phyloP scores from a whole-genome alignment of 1,140 invertebrate genomes.

The Homarus americanus region DNA sequence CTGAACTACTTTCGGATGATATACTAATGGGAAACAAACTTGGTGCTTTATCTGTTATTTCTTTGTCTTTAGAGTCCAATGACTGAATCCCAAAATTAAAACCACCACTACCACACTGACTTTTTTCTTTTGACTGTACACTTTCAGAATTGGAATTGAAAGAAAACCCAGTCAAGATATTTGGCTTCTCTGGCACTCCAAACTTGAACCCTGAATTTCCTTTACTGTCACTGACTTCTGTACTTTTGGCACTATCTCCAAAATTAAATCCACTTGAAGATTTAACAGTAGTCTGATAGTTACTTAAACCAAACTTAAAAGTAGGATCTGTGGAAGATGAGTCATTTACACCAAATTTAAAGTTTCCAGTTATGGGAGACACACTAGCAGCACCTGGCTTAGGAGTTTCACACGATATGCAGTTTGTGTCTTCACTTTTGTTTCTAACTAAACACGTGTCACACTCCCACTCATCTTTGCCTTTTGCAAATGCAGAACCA shows the following conservation, averaged over 20 bases:
- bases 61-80: slow-evolving; percentile 21
- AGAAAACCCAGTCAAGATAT: slow-evolving; percentile 41
- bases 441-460: slow-evolving; percentile 83
- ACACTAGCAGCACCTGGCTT: slow-evolving; percentile 78
- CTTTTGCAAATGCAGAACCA: slow-evolving; percentile 79
- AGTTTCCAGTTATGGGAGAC: slow-evolving; percentile 70
- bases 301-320: slow-evolving; percentile 69
- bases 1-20: slow-evolving; percentile 14
- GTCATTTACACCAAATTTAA: slow-evolving; percentile 69
- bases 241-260: slow-evolving; percentile 68
- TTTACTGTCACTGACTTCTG: slow-evolving; percentile 40
- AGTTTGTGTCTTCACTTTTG: slow-evolving; percentile 79
- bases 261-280: slow-evolving; percentile 57
- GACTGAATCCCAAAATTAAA: slow-evolving; percentile 57
- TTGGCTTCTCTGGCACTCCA: slow-evolving; percentile 63
- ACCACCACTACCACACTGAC: slow-evolving; percentile 43
- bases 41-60: neutral
- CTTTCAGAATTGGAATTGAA: slow-evolving; percentile 41
- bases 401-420: slow-evolving; percentile 80
- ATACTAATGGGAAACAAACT: slow-evolving; percentile 18
- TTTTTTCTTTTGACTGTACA: slow-evolving; percentile 53
- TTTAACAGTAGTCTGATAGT: slow-evolving; percentile 48
- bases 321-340: slow-evolving; percentile 46
- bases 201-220: slow-evolving; percentile 55
- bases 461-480: slow-evolving; percentile 82